These are phyloP conservation scores for Halocaridina rubra DNA, from an alignment of 2,888 invertebrate genomes.

Conservation along the genomic window DNA sequence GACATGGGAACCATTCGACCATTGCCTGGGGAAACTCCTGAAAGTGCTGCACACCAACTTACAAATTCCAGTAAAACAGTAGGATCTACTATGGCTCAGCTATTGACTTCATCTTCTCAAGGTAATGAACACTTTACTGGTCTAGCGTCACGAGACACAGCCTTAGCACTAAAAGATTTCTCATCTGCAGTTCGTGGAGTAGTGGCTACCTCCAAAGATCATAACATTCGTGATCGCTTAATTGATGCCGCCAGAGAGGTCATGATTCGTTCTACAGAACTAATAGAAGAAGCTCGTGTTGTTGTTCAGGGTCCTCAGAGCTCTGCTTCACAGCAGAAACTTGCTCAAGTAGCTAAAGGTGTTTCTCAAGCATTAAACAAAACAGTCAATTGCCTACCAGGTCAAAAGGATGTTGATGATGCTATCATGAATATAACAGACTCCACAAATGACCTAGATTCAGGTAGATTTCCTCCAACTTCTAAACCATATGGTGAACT, in stretches of 20 bases:
- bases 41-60: constrained; percentile 74
- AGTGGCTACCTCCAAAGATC: constrained; percentile 77
- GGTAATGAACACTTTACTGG: constrained; percentile 84
- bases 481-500: constrained; percentile 80
- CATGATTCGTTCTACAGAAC: constrained; percentile 77
- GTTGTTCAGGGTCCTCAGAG: constrained; percentile 77
- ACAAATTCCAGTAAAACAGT: constrained; percentile 79
- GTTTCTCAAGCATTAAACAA: constrained; percentile 77
- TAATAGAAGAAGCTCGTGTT: constrained; percentile 86
- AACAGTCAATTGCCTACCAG: constrained; percentile 88
- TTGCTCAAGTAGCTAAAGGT: constrained; percentile 81
- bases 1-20: constrained; percentile 80
- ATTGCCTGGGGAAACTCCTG: constrained; percentile 84
- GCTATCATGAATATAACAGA: constrained; percentile 86
- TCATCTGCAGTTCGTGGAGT: constrained; percentile 82
- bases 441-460: constrained; percentile 75
- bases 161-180: constrained; percentile 80
- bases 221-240: constrained; percentile 71
- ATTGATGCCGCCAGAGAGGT: constrained; percentile 79
- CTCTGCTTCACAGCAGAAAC: constrained; percentile 73
- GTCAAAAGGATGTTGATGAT: constrained; percentile 92
- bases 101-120: constrained; percentile 86
- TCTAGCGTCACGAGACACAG: constrained; percentile 84
- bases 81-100: constrained; percentile 84
- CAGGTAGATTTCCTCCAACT: constrained; percentile 78